Evolutionary conservation across 2,113 vertebrate species (phyloP).

Genomic region (Irena cyanogastra): DNA sequence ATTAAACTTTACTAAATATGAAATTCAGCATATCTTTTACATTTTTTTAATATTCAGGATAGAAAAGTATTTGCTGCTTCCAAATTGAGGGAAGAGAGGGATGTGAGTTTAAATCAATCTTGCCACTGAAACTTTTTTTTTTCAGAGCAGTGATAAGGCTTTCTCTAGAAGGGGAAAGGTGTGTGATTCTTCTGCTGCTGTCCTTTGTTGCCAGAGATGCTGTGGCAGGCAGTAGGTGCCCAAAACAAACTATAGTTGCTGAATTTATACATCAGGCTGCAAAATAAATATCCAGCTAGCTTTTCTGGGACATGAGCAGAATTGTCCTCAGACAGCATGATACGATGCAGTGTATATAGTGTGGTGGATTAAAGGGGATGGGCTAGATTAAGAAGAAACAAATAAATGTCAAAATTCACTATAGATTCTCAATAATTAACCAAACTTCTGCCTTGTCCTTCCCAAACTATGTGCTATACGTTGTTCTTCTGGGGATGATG

Average conservation of each 20-base stretch:
- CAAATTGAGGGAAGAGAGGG: accelerated
- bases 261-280: neutral
- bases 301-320: neutral
- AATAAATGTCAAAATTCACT: neutral
- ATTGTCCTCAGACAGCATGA: neutral
- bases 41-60: neutral
- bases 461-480: neutral
- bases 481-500: conserved; percentile 21
- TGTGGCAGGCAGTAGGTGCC: neutral
- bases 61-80: neutral
- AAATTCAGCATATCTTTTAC: neutral
- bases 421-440: conserved; percentile 23
- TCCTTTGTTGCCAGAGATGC: neutral
- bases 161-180: neutral
- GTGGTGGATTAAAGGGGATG: neutral
- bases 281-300: neutral
- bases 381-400: neutral
- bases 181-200: neutral
- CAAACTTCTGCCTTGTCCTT: neutral
- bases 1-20: neutral
- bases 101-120: neutral
- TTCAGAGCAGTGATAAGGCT: neutral
- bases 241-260: neutral
- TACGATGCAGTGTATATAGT: neutral
- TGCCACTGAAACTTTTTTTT: neutral